phyloP scores from a whole-genome alignment of 2,888 invertebrate species.

The Caenorhabditis imperialis region DNA sequence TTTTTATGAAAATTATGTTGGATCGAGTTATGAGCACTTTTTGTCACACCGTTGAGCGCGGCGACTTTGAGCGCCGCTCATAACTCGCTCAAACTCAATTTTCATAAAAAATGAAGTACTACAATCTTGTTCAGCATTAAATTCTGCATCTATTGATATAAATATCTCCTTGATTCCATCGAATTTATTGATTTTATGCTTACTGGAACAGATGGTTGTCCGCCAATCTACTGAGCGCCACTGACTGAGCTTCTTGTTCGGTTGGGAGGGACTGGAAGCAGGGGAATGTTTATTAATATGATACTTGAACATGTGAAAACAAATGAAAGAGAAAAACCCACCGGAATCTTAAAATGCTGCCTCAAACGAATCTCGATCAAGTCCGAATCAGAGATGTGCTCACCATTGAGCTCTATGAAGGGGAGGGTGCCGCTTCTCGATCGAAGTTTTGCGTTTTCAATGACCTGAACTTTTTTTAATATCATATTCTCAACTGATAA shows the following conservation, averaged over 20 bases:
- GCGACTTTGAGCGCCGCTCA: too few relatives aligned
- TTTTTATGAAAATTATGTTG: too few relatives aligned
- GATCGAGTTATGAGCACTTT: too few relatives aligned
- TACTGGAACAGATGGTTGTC: conserved; percentile 48
- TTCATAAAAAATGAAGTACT: too few relatives aligned
- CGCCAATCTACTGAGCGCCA: conserved; percentile 26
- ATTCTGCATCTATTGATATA: too few relatives aligned
- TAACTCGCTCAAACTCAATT: too few relatives aligned
- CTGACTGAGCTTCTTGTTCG: conserved; percentile 33
- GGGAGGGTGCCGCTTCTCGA: conserved; percentile 43
- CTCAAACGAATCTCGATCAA: conserved; percentile 42
- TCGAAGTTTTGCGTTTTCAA: conserved; percentile 12
- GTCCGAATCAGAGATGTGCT: conserved; percentile 49
- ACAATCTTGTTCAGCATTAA: too few relatives aligned
- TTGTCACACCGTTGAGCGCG: too few relatives aligned
- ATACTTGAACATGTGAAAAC: too few relatives aligned
- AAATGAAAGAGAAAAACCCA: too few relatives aligned
- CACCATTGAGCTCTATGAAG: conserved; percentile 51
- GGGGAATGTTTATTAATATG: neutral
- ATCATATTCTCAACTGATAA: neutral
- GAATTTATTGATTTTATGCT: neutral
- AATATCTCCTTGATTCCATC: too few relatives aligned
- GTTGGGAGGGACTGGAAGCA: conserved; percentile 14
- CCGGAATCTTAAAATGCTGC: conserved; percentile 45
- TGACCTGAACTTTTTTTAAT: conserved; percentile 3